Percentiles rank a stretch among this genome's conserved stretches.
Evolutionary conservation across 2,888 invertebrate species (phyloP).

Genomic region (Pheosia tremula): DNA sequence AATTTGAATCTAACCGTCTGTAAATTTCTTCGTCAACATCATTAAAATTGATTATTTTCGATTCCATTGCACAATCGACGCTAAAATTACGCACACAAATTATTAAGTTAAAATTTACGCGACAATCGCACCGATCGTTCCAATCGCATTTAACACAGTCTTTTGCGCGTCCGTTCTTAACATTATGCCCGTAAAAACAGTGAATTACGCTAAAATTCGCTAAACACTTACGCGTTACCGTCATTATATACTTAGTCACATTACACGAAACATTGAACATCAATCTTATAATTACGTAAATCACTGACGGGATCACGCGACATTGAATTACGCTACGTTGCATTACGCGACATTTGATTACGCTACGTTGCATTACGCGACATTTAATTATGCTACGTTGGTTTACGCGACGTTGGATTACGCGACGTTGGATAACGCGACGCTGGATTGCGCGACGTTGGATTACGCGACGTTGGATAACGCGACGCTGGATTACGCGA

Average conservation of each 20-base stretch:
- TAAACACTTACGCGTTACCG: neutral
- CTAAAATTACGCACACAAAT: constrained; percentile 22
- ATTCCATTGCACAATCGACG: constrained; percentile 29
- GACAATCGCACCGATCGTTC: neutral
- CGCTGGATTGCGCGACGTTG: neutral
- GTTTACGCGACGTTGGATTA: constrained; percentile 12
- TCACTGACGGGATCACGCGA: constrained; percentile 1
- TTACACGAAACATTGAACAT: constrained; percentile 1
- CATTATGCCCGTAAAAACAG: neutral
- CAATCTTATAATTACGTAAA: neutral
- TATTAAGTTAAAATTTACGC: constrained; percentile 8
- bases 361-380: constrained; percentile 16
- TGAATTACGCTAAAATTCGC: constrained; percentile 14
- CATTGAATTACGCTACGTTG: constrained; percentile 10
- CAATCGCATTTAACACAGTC: neutral
- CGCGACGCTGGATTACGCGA: neutral
- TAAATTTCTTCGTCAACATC: constrained; percentile 7
- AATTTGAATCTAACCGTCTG: neutral
- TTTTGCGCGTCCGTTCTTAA: neutral
- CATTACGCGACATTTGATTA: constrained; percentile 12
- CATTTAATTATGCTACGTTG: constrained; percentile 10
- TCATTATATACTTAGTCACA: neutral
- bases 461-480: too few species aligned
- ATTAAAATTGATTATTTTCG: constrained; percentile 13
- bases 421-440: constrained; percentile 16